Evolutionary conservation across 2,888 invertebrate genomes (phyloP).

Genomic region (Pyralis farinalis): DNA sequence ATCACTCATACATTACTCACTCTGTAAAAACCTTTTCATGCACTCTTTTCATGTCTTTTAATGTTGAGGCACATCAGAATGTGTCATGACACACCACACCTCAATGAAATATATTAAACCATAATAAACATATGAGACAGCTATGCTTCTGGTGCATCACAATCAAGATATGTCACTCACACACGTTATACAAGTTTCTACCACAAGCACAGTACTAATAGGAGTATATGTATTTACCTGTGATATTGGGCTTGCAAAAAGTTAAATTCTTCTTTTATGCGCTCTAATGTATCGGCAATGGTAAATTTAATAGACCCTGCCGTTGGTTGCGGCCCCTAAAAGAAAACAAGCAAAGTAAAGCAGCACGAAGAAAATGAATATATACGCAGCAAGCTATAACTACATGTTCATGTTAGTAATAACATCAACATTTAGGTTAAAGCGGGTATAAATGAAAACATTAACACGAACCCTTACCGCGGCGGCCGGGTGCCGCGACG

Average conservation of each 20-base stretch:
- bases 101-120: too few species aligned
- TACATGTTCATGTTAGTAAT: background rate
- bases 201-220: too few species aligned
- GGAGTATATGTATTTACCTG: slow-evolving; percentile 83
- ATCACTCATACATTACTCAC: too few species aligned
- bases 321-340: slow-evolving; percentile 91
- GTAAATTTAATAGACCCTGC: slow-evolving; percentile 96
- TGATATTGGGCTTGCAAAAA: slow-evolving; percentile 97
- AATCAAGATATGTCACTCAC: too few species aligned
- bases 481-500: slow-evolving; percentile 88
- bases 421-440: background rate
- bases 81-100: too few species aligned
- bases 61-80: too few species aligned
- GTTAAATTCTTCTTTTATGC: slow-evolving; percentile 97
- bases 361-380: too few species aligned
- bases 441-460: slow-evolving; percentile 25
- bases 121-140: too few species aligned
- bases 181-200: too few species aligned
- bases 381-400: slow-evolving; percentile 5
- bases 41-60: too few species aligned
- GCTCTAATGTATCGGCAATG: slow-evolving; percentile 94
- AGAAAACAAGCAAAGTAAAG: slow-evolving; percentile 29
- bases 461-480: slow-evolving; percentile 84
- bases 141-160: too few species aligned
- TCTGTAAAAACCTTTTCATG: too few species aligned